Evolutionary conservation across 2,113 vertebrate species (phyloP), one percentile per base, ranked within the genome.

Genomic region (Sphyrna mokarran): DNA sequence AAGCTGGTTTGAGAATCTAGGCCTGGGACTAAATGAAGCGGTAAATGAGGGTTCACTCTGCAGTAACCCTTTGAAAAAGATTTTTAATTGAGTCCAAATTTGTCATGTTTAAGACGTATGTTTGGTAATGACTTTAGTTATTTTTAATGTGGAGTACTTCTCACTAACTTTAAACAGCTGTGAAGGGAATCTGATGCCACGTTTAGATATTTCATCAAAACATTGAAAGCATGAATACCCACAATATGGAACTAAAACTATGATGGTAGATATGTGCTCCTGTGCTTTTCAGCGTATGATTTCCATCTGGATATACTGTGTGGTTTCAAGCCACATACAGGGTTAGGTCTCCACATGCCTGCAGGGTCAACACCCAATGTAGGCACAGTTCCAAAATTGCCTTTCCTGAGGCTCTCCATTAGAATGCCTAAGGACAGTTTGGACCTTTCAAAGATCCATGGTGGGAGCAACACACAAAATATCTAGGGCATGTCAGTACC

Each of bases 51-150:
- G 54, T 91, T 16, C 26, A 91, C 29, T 91, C 4, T 91, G 26
- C 58, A 63, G 16, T 63, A 91, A 63, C 87, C 18, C 58, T 91
- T 26, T 91, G 54, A 91, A 91, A 90, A 91, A 91, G 26, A 91
- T 33, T 94, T 68, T 70, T 43, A 94, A 70, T 94, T 70, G 26
- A 40, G 7, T 70, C 66, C 37, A 94, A 69, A 18, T 94, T 94
- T 70, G 20, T 70, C 69, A 29, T 94, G 63, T 69, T 94, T 70
- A 68, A 70, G 37, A 26, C 29, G 43, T 70, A 70, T 43, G 40
- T 70, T 94, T 94, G 63, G 18, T 72, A 70, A 69, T 94, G 68
- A 70, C 4, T 70, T 94, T 11, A 23, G n/a, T 94, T 69, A 43
- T 69, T 94, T 66, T 89, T 89, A 89, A 89, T 58, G 48, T 89